Evolutionary conservation across 2,888 invertebrate genomes (phyloP), one percentile per base, ranked within the genome.

Genomic region (Drosophila infuscata): DNA sequence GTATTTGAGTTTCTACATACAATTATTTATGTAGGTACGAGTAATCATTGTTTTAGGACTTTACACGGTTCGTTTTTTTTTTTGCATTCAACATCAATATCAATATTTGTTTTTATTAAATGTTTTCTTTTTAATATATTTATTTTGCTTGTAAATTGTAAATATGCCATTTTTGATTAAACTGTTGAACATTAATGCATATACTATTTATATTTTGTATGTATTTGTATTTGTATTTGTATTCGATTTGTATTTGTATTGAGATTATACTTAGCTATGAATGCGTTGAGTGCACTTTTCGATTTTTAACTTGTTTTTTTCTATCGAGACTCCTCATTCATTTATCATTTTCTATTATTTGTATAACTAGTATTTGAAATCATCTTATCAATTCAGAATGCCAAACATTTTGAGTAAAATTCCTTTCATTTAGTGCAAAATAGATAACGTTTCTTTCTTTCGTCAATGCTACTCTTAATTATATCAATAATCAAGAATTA

Each of bases 161-260:
- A 76, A 76, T 76, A 76, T 76, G 77, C 66, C 58, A 29, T 38
- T 56, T 75, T 79, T 70, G 84, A 84, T 82, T 82, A 79, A 82
- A 82, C 79, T 71, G 69, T 82, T 65, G 73, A 82, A 82, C 82
- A 82, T 82, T 84, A 74, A 84, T 82, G 67, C 70, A 75, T 75
- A 70, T 67, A 71, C 69, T 82, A 77, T 79, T 78, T 77, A 74
- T 69, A 60, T 77, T 72, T 53, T 70, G 43, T 70, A 29, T 70
- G 43, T 57, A 43, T 57, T 58, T 51, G 49, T 62, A 43, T 71
- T 69, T 52, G 49, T 74, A 52, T 66, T 70, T 60, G 49, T 25
- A 25, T 25, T 25, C 20, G 20, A 25, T 25, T 25, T 25, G 20
- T 25, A 46, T 25, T 46, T 72, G 57, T 63, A 46, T 74, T 77